Evolutionary conservation across 2,797 vertebrate genomes (phyloP).

Genomic region (Limosa lapponica): DNA sequence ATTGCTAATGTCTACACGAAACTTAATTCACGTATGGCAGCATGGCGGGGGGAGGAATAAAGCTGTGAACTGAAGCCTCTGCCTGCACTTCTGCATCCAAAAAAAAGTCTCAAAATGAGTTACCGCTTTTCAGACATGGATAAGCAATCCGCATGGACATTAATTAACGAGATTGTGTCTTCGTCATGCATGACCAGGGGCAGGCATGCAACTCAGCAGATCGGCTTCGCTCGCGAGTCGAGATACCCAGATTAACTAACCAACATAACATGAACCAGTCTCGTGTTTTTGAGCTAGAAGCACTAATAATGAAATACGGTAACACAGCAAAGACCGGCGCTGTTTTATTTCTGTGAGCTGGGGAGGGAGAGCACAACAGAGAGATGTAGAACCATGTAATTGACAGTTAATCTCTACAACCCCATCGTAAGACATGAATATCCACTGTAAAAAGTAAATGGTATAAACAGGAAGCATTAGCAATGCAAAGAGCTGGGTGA

Average conservation of each 20-base stretch:
- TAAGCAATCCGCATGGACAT: background rate
- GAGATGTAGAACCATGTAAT: background rate
- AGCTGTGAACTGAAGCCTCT: background rate
- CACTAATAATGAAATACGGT: background rate
- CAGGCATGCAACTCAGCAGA: background rate
- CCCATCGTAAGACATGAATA: background rate
- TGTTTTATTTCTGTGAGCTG: background rate
- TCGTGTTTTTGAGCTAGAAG: background rate
- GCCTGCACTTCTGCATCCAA: background rate
- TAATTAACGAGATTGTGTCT: background rate
- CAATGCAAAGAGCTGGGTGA: background rate
- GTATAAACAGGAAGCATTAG: background rate
- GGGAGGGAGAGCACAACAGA: background rate
- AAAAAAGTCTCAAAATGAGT: background rate
- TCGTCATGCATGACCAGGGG: background rate
- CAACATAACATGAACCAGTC: background rate
- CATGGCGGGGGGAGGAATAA: fast-evolving
- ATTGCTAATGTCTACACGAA: background rate
- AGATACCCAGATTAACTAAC: background rate
- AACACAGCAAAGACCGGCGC: background rate
- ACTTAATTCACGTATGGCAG: background rate
- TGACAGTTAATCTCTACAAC: background rate
- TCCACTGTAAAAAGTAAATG: background rate
- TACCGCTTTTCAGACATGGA: fast-evolving
- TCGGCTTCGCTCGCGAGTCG: background rate